Conservation (phyloP, 2,888 invertebrate genomes). For the Nasonovia ribisnigri region DNA sequence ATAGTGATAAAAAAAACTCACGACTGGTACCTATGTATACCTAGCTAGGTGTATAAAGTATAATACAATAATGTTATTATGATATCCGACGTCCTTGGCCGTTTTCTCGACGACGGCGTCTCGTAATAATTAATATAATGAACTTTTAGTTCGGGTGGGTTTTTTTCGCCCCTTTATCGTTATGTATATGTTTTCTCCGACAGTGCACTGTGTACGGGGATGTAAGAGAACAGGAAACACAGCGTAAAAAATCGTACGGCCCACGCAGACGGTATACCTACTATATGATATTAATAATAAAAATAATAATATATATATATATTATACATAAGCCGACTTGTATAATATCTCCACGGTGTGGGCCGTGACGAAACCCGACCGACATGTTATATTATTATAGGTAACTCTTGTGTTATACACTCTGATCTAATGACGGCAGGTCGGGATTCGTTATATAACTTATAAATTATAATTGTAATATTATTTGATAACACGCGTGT, state of each 20-base stretch:
- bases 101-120: slow-evolving; percentile 24
- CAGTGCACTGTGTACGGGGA: background rate
- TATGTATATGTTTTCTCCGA: background rate
- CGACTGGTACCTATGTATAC: too few species aligned
- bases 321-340: background rate
- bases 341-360: background rate
- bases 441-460: background rate
- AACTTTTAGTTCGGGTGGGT: background rate
- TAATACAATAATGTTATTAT: background rate
- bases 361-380: slow-evolving; percentile 18
- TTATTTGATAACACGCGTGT: background rate
- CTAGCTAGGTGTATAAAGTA: background rate
- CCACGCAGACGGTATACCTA: slow-evolving; percentile 19
- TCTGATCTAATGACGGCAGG: background rate
- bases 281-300: background rate
- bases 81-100: slow-evolving; percentile 37
- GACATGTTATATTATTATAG: background rate
- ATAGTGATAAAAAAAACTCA: background rate
- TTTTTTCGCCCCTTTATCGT: slow-evolving; percentile 13
- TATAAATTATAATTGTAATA: background rate
- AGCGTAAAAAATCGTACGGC: slow-evolving; percentile 11
- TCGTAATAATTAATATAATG: slow-evolving; percentile 37
- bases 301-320: background rate
- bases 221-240: slow-evolving; percentile 53
- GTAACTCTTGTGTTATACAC: background rate